These are phyloP conservation scores for Penaeus chinensis DNA, from an alignment of 1,140 invertebrate genomes.

Conservation along the genomic window DNA sequence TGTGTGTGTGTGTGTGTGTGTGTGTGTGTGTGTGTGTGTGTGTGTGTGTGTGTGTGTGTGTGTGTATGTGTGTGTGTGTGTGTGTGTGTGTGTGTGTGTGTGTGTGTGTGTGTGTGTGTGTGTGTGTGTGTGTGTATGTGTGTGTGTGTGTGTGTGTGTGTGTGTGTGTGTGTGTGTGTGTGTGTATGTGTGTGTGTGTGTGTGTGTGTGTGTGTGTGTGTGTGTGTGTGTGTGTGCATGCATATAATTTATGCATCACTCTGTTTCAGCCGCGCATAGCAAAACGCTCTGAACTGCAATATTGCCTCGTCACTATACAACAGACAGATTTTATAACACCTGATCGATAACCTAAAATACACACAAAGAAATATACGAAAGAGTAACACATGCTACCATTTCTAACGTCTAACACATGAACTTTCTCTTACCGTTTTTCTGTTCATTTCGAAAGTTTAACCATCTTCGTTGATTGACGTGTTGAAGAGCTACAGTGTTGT, in stretches of 20 bases:
- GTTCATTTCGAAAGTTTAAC: too few species aligned
- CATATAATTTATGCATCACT: not conserved
- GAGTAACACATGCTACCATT: too few species aligned
- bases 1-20: not conserved
- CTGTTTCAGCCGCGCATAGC: not conserved
- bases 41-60: not conserved
- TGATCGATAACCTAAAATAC: too few species aligned
- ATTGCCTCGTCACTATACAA: too few species aligned
- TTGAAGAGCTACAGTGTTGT: too few species aligned
- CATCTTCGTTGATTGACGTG: too few species aligned
- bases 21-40: not conserved
- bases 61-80: not conserved
- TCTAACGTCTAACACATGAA: too few species aligned
- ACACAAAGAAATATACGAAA: too few species aligned
- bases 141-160: not conserved
- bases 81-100: not conserved
- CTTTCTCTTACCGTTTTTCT: too few species aligned
- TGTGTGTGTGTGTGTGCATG: not conserved
- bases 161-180: not conserved
- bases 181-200: not conserved
- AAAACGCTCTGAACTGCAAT: too few species aligned
- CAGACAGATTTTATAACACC: too few species aligned
- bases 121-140: not conserved
- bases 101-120: constrained; percentile 11
- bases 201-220: not conserved